Percentiles rank a stretch among this genome's conserved stretches.
Evolutionary conservation across 2,797 vertebrate genomes (phyloP).

Genomic region (Lepilemur septentrionalis): DNA sequence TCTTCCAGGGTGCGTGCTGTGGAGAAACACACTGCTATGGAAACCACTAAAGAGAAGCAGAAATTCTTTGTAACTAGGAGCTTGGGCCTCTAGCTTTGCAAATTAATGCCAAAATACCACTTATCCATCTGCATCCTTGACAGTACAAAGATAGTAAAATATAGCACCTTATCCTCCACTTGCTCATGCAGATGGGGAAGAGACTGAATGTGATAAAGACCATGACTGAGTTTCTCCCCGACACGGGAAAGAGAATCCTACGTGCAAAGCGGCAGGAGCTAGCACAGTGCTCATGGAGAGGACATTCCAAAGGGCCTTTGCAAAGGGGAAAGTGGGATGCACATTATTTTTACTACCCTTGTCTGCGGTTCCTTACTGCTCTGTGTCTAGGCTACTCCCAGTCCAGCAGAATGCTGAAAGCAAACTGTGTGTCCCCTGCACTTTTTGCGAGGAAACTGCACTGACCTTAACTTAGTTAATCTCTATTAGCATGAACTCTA

Average conservation of each 20-base stretch:
- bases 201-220: not conserved
- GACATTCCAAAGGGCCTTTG: not conserved
- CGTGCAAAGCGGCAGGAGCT: not conserved
- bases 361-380: not conserved
- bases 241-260: not conserved
- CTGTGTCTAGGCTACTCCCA: not conserved
- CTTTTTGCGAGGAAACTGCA: not conserved
- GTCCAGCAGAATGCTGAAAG: not conserved
- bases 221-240: not conserved
- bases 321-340: too few relatives aligned
- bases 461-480: too few relatives aligned
- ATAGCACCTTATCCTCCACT: not conserved
- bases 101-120: not conserved
- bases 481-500: not conserved
- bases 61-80: slow-evolving; percentile 20
- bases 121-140: slow-evolving; percentile 30
- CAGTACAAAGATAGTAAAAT: not conserved
- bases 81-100: slow-evolving; percentile 19
- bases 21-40: not conserved
- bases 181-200: not conserved
- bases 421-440: too few relatives aligned
- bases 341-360: fast-evolving
- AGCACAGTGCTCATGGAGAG: fast-evolving
- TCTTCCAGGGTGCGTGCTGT: not conserved
- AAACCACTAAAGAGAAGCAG: not conserved